These are phyloP conservation scores for Oceanodroma tethys DNA, from an alignment of 2,113 vertebrate species.

Conservation along the genomic window DNA sequence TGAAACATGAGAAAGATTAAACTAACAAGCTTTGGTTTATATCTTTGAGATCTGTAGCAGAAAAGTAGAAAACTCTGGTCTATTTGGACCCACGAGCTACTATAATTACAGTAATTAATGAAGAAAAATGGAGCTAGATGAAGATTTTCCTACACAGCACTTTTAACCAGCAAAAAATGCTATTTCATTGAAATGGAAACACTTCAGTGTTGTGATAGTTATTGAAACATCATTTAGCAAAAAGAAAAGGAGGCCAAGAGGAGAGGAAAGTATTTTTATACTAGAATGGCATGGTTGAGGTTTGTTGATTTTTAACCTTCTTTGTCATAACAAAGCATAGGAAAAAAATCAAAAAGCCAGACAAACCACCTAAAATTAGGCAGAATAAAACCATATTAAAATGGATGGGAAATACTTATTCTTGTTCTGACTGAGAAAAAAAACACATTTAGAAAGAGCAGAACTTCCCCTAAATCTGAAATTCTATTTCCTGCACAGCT, in stretches of 20 bases:
- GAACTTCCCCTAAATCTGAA: neutral
- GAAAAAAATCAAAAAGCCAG: neutral
- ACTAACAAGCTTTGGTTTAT: neutral
- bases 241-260: neutral
- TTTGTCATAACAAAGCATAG: neutral
- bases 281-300: neutral
- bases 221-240: neutral
- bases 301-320: neutral
- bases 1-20: neutral
- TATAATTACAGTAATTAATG: neutral
- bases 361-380: neutral
- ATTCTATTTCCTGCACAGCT: neutral
- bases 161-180: neutral
- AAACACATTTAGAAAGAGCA: neutral
- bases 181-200: neutral
- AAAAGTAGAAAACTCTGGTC: neutral
- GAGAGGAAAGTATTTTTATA: neutral
- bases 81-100: neutral
- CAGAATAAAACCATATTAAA: neutral
- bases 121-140: neutral
- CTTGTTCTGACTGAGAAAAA: neutral
- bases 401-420: neutral
- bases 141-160: neutral
- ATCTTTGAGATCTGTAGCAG: neutral
- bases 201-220: neutral